Evolutionary conservation across 1,140 invertebrate genomes (phyloP), one percentile per base, ranked within the genome.

Genomic region (Calliopsis andreniformis): DNA sequence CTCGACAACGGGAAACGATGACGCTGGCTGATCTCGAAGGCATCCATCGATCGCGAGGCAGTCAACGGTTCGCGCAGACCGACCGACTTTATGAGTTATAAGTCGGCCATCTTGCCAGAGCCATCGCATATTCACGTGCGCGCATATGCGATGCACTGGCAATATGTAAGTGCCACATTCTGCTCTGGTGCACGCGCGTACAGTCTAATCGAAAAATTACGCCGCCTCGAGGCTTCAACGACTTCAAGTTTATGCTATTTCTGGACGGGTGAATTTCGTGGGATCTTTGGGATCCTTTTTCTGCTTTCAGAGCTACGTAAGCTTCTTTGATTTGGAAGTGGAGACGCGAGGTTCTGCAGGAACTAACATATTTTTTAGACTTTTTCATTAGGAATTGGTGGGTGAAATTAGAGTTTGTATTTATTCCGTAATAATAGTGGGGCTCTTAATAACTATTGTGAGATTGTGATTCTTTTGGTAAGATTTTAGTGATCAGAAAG

Each of bases 11-110:
- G 82, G 80, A 84, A 84, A 84, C 77, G 82, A 83, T 71, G 82
- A 83, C 77, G 76, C 77, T 70, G 61, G 70, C 82, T 80, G 86
- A 87, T 87, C 83, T 84, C 79, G 68, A 85, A 88, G 85, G 78
- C 85, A 87, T 86, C 82, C 86, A 89, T 89, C 89, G 89, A 90
- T 90, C 89, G 87, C 80, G 73, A 82, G 72, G 80, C 79, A 82
- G 79, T 80, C 79, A 81, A 76, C 85, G 80, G 82, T 84, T 85
- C 83, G 83, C 83, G 83, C 79, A 85, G 82, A 73, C 78, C 81
- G 76, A 84, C 83, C 83, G 83, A 90, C 87, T 90, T 91, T 90
- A 90, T 89, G 89, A 91, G 87, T 90, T 91, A 89, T 88, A 90
- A 91, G 89, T 88, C 89, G 87, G 90, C 89, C 90, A 91, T 91